Base-by-base conservation (phyloP, 2,113 vertebrate genomes). In the Blennius ocellaris region DNA sequence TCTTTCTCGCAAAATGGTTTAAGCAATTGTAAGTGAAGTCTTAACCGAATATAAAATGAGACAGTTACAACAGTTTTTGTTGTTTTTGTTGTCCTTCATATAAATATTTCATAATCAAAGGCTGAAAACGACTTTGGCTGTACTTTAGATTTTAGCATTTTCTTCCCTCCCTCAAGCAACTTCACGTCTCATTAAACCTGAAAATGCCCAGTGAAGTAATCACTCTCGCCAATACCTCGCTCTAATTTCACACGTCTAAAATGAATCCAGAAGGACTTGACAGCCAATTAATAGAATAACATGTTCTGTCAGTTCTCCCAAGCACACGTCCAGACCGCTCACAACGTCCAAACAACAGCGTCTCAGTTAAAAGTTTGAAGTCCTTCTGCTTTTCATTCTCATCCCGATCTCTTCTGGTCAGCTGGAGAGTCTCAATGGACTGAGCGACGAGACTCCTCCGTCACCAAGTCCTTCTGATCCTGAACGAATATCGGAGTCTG, bases 381-480 rank as follows among this genome's bases (percentile, higher is more conserved):
- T 16, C 37, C 10, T 12, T 52, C 40, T 36, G 12, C 43, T 38
- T 48, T 38, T 57, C 17, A 56, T 15, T 39, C 5, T 73, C 0
- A 14, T 50, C 37, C 73, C 48, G 45, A 1, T 72, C 5, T 8
- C 53, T 57, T 17, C 14, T 65, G 36, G 21, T 63, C 21, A 90
- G 91, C 30, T 79, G 89, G 89, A 89, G 44, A 76, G 10, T 37
- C 53, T 82, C 5, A 73, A 64, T 44, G 73, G 76, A 41, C 43
- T 50, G 50, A 58, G 37, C 68, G 83, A 89, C 2, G 87, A 89
- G 55, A 50, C 74, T 21, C 82, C 78, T 0, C 73, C 86, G 15
- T 41, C 87, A 11, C 71, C 82, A n/a, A 88, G 84, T n/a, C 69
- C 82, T 1, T 61, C 77, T 43, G 82, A 87, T 14, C 73, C 62